Evolutionary conservation across 2,797 vertebrate genomes (phyloP), one percentile per base, ranked within the genome.

Genomic region (Onychomys arenicola): DNA sequence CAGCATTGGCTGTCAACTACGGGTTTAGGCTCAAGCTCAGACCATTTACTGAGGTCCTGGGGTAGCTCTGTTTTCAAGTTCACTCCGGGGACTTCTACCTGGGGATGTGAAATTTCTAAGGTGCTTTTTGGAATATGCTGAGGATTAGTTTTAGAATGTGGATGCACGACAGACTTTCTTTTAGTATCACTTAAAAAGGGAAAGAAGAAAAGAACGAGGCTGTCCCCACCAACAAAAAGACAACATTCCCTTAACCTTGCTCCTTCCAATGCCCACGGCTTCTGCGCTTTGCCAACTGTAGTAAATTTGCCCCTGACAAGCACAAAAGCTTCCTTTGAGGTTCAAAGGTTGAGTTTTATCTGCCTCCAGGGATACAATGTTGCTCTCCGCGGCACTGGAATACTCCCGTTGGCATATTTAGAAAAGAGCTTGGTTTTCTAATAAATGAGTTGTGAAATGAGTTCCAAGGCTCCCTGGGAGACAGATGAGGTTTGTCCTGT

Each of bases 391-490:
- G 73, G 84, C 84, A 83, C 93, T 93, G 55, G 95, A 89, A 40
- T 46, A 92, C 86, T 94, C 97, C 96, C 95, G 91, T 78, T 97
- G 96, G 97, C 96, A 63, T 97, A 86, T 93, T 98, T 96, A 97
- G 97, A 97, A 96, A 95, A 32, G 91, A 97, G 94, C 80, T 97
- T 97, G 92, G 96, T 97, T 98, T 98, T 97, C 97, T 98, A 98
- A 98, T 83, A 98, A 98, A 98, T 98, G 98, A 98, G 97, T 98
- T 98, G 98, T 97, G 98, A 98, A 90, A 89, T 97, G 96, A 98
- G 89, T n/a, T 97, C 91, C 7, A 59, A 83, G 91, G 88, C 96
- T 98, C 97, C 14, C 63, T 78, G 97, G 95, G 95, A 97, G 97
- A 97, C 95, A 86, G 91, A 89, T 11, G 84, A 98, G 88, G 82